These are phyloP conservation scores for Meteorus cinctellus DNA, from an alignment of 2,888 invertebrate genomes.

Conservation along the genomic window DNA sequence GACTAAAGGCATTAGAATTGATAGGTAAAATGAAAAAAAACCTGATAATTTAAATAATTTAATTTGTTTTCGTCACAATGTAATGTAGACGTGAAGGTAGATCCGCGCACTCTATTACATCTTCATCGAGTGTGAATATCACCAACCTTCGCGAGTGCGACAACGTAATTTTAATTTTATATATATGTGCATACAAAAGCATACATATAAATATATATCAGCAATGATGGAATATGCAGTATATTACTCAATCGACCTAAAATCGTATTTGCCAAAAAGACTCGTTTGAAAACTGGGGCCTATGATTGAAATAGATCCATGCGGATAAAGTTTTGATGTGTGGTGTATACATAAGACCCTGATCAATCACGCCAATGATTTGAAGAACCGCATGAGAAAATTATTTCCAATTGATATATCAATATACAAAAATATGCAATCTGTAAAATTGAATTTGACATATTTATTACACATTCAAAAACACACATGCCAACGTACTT, in stretches of 20 bases:
- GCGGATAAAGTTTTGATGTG: not conserved
- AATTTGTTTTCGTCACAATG: not conserved
- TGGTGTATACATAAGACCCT: slow-evolving; percentile 7
- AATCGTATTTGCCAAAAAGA: slow-evolving; percentile 20
- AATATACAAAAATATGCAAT: not conserved
- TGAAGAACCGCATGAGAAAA: not conserved
- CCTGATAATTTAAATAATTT: not conserved
- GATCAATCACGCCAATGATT: slow-evolving; percentile 18
- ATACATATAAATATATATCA: not conserved
- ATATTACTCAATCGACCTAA: slow-evolving; percentile 22
- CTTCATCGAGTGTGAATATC: not conserved
- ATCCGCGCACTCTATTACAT: not conserved
- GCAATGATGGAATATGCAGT: not conserved
- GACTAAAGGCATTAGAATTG: not conserved
- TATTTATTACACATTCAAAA: not conserved
- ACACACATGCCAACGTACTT: not conserved
- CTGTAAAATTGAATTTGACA: not conserved
- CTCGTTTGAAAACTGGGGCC: not conserved
- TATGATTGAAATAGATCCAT: slow-evolving; percentile 31
- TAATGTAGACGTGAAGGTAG: not conserved
- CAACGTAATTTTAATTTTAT: not conserved
- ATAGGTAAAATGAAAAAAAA: not conserved
- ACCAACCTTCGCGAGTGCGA: not conserved
- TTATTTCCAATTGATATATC: not conserved
- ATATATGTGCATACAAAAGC: not conserved